Percentiles rank a stretch among this genome's conserved stretches.
Evolutionary conservation across 2,888 invertebrate species (phyloP).

Genomic region (Lasioglossum malachurum): DNA sequence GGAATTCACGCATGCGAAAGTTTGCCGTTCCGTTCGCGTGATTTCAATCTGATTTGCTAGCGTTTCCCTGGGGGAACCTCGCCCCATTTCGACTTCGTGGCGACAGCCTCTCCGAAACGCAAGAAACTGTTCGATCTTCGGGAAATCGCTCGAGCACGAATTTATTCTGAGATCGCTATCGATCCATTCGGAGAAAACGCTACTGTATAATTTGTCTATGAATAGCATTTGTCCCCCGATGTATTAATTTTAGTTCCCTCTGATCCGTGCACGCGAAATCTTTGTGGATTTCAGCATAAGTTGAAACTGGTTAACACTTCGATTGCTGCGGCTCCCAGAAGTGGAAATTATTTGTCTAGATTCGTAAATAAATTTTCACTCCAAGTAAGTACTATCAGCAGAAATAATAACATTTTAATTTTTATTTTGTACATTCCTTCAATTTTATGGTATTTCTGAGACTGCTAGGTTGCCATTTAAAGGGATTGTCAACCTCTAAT

Average conservation of each 20-base stretch:
- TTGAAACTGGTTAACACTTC: background rate
- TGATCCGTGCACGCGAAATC: background rate
- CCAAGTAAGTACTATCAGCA: too few species aligned
- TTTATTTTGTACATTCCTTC: background rate
- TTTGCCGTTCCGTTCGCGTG: slow-evolving; percentile 27
- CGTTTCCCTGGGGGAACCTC: background rate
- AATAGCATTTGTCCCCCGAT: background rate
- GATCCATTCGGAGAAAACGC: background rate
- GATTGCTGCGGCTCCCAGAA: too few species aligned
- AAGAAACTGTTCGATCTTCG: background rate
- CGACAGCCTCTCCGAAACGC: background rate
- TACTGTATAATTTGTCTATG: background rate
- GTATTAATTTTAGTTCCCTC: background rate
- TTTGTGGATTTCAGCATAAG: background rate
- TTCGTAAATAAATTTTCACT: too few species aligned
- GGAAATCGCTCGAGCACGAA: background rate
- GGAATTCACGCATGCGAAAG: background rate
- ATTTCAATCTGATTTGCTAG: slow-evolving; percentile 10
- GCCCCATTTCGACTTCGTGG: background rate
- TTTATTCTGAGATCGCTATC: background rate
- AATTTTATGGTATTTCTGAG: too few species aligned
- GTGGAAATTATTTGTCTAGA: background rate
- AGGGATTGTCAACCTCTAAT: too few species aligned
- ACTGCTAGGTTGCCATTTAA: too few species aligned
- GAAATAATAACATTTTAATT: too few species aligned